phyloP scores from a whole-genome alignment of 2,113 vertebrate genomes.

The Mormyrus iriodes region DNA sequence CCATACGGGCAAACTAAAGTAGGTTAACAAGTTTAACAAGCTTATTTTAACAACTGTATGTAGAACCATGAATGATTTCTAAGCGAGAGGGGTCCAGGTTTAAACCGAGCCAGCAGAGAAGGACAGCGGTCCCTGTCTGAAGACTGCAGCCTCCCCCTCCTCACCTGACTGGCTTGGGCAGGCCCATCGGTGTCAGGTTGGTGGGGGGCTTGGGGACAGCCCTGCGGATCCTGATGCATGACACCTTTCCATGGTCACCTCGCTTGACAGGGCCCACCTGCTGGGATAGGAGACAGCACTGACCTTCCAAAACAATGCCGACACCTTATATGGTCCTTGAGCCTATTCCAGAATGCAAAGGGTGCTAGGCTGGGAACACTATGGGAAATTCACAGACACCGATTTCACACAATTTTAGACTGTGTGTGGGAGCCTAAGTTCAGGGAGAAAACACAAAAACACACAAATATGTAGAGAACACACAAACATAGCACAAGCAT shows the following conservation, averaged over 20 bases:
- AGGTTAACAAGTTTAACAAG: neutral
- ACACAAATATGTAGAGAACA: neutral
- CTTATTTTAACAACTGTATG: no score
- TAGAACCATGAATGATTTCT: neutral
- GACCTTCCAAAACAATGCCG: neutral
- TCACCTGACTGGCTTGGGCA: conserved; percentile 76
- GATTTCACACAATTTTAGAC: neutral
- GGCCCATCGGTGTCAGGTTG: conserved; percentile 83
- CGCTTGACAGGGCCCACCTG: conserved; percentile 35
- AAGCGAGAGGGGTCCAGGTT: neutral
- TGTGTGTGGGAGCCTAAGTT: neutral
- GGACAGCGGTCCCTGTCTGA: neutral
- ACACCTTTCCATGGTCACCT: conserved; percentile 69
- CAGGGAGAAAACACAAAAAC: neutral
- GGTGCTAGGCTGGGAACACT: neutral
- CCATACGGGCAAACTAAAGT: neutral
- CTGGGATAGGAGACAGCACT: neutral
- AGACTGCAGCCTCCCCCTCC: neutral
- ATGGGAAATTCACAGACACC: neutral
- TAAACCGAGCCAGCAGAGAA: neutral
- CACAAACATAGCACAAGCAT: neutral
- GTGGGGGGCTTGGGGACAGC: conserved; percentile 65
- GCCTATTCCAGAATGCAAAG: neutral
- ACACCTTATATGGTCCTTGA: neutral
- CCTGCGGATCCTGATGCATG: conserved; percentile 74